These are phyloP conservation scores for Stramonita haemastoma DNA, from an alignment of 2,888 invertebrate genomes.

Conservation along the genomic window DNA sequence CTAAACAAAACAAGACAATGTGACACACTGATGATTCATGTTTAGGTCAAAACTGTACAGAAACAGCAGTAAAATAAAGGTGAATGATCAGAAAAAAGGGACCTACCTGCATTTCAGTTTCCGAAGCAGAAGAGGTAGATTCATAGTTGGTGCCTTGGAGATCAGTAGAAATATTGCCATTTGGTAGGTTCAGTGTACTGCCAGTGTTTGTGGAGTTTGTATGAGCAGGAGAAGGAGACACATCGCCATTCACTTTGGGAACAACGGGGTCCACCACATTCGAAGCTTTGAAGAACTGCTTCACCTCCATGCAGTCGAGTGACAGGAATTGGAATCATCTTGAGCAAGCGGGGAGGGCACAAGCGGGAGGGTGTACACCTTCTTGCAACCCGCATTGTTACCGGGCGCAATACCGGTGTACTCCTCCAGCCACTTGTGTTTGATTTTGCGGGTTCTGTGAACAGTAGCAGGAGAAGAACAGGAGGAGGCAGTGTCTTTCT, in stretches of 20 bases:
- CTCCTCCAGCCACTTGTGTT: no score
- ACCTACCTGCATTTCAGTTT: conserved; percentile 73
- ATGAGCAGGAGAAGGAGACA: conserved; percentile 13
- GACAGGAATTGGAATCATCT: conserved; percentile 56
- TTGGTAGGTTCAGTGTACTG: conserved; percentile 55
- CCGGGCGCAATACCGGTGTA: no score
- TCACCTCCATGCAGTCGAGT: conserved; percentile 38
- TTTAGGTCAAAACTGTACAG: no score
- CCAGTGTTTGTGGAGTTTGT: conserved; percentile 53
- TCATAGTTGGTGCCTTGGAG: conserved; percentile 65
- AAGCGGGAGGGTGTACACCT: conserved; percentile 53
- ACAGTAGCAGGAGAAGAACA: no score
- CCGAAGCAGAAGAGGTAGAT: conserved; percentile 76
- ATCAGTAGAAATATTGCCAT: conserved; percentile 65
- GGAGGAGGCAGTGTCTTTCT: neutral
- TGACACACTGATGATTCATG: no score
- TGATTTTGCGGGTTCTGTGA: no score
- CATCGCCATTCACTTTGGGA: conserved; percentile 27
- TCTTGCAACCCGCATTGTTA: conserved; percentile 77
- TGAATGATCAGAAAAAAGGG: no score
- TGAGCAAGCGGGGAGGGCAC: conserved; percentile 46
- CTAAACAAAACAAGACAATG: no score
- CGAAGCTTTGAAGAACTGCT: conserved; percentile 24
- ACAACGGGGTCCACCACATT: conserved; percentile 14
- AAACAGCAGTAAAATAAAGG: no score